A percentile compares a stretch with the other conserved stretches of the same genome.
phyloP scores from a whole-genome alignment of 2,797 vertebrate genomes.

The Pagetopsis macropterus region DNA sequence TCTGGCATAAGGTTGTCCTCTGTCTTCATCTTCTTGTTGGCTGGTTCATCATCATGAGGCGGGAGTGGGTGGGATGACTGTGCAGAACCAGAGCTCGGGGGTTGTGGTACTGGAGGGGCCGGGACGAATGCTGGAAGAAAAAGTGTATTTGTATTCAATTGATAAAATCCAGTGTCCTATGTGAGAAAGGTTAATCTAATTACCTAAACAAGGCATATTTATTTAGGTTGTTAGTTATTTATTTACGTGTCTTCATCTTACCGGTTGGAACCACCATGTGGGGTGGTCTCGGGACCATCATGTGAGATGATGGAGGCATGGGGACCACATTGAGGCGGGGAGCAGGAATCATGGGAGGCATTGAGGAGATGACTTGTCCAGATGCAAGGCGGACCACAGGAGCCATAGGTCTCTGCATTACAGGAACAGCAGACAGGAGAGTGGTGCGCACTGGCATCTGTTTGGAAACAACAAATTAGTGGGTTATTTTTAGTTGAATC shows the following conservation, averaged over 20 bases:
- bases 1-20: constrained; percentile 97
- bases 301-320: constrained; percentile 92
- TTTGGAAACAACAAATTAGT: constrained; percentile 1
- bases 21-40: constrained; percentile 96
- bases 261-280: constrained; percentile 97
- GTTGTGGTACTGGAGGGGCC: constrained; percentile 90
- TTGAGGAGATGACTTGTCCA: constrained; percentile 90
- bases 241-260: constrained; percentile 68
- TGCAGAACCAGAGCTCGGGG: constrained; percentile 86
- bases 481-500: background rate
- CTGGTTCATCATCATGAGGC: constrained; percentile 93
- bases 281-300: constrained; percentile 94
- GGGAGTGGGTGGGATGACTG: constrained; percentile 91
- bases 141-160: background rate
- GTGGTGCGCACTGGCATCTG: constrained; percentile 94
- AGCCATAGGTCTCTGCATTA: constrained; percentile 91
- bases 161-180: background rate
- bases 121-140: constrained; percentile 90
- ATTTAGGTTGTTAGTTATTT: background rate
- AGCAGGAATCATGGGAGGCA: constrained; percentile 94
- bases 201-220: background rate
- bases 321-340: constrained; percentile 95
- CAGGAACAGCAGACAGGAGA: constrained; percentile 93
- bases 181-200: background rate
- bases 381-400: constrained; percentile 92